phyloP scores from a whole-genome alignment of 2,888 invertebrate species.

The Tanytarsus gracilentus region DNA sequence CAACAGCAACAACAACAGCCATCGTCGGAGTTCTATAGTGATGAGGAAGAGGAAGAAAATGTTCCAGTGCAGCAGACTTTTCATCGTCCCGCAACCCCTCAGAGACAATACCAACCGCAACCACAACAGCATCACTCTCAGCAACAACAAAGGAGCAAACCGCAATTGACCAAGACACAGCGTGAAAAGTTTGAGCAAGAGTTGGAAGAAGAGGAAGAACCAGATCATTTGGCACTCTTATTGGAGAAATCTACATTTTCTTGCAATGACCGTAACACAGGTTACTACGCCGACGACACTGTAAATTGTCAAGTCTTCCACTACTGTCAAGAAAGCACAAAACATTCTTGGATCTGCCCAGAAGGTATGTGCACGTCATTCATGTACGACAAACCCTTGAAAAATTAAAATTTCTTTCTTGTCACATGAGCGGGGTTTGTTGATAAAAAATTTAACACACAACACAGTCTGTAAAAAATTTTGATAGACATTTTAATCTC shows the following conservation, averaged over 20 bases:
- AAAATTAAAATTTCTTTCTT: no score
- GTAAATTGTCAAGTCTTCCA: constrained; percentile 87
- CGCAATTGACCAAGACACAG: constrained; percentile 36
- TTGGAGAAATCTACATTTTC: constrained; percentile 77
- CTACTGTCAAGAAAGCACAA: constrained; percentile 82
- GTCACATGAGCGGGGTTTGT: constrained; percentile 42
- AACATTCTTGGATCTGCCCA: constrained; percentile 89
- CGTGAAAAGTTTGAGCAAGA: constrained; percentile 46
- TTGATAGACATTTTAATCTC: no score
- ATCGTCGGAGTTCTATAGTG: background rate
- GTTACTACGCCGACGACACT: constrained; percentile 85
- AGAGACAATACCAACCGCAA: constrained; percentile 33
- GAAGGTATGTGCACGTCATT: constrained; percentile 57
- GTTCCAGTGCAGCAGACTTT: constrained; percentile 7
- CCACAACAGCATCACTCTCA: constrained; percentile 37
- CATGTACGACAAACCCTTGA: no score
- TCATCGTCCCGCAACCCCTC: background rate
- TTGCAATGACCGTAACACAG: constrained; percentile 70
- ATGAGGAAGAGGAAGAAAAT: constrained; percentile 22
- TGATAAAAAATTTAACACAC: background rate
- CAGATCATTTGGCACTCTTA: constrained; percentile 69
- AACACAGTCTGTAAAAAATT: no score
- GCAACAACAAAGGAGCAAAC: constrained; percentile 35
- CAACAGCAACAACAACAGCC: background rate
- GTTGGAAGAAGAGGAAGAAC: constrained; percentile 71